Evolutionary conservation across 1,140 invertebrate species (phyloP).

Genomic region (Hyposmocoma kahamanoa): DNA sequence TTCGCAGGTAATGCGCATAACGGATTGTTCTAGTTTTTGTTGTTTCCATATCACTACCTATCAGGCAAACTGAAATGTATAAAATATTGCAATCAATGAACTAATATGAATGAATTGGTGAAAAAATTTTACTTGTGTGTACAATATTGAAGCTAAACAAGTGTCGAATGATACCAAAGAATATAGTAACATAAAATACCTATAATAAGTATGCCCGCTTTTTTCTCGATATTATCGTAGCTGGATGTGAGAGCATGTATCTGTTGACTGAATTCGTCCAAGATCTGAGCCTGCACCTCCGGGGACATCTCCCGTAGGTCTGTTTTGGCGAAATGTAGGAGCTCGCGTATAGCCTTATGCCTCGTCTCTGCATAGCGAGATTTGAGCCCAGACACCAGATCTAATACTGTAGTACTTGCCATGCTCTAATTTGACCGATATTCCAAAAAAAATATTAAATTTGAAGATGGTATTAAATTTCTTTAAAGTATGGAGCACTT

Average conservation of each 20-base stretch:
- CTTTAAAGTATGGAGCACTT: no score
- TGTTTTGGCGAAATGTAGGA: conserved; percentile 92
- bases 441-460: no score
- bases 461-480: no score
- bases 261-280: conserved; percentile 96
- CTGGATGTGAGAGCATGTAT: conserved; percentile 96
- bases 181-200: conserved; percentile 72
- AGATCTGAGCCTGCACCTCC: conserved; percentile 89
- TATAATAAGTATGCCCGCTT: conserved; percentile 95
- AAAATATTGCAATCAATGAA: background rate
- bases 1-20: conserved; percentile 94
- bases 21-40: conserved; percentile 90
- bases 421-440: no score
- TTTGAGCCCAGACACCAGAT: conserved; percentile 90
- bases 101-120: no score
- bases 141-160: background rate
- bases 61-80: conserved; percentile 84
- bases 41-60: conserved; percentile 93
- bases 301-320: conserved; percentile 93
- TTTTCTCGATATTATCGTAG: conserved; percentile 94
- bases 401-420: conserved; percentile 75
- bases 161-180: background rate
- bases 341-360: conserved; percentile 87
- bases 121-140: background rate
- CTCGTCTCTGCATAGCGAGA: conserved; percentile 89